Conservation (phyloP, 2,113 vertebrate genomes). For the Cacatua alba region DNA sequence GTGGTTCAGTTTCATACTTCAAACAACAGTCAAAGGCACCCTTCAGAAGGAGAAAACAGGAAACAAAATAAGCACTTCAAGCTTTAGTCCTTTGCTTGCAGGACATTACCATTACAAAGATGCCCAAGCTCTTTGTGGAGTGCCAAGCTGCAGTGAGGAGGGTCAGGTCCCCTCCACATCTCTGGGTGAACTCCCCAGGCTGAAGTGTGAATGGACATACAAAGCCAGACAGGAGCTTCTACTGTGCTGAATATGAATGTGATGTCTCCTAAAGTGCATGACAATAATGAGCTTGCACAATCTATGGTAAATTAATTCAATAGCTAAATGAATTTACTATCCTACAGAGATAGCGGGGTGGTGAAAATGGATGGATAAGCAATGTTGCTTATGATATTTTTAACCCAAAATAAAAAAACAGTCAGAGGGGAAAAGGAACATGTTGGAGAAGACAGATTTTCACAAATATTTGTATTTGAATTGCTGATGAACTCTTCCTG, state of each 20-base stretch:
- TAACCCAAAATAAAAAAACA: background rate
- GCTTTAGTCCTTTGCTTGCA: background rate
- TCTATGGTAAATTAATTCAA: conserved; percentile 44
- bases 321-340: conserved; percentile 13
- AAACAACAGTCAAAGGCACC: background rate
- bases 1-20: background rate
- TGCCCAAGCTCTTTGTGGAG: rapidly evolving
- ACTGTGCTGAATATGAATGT: background rate
- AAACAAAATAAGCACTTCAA: background rate
- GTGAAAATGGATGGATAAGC: conserved; percentile 29
- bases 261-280: background rate
- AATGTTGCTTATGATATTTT: conserved; percentile 11
- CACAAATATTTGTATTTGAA: conserved; percentile 68
- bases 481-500: conserved; percentile 69
- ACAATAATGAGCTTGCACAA: background rate
- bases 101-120: background rate
- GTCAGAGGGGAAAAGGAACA: conserved; percentile 34
- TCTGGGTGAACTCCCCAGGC: background rate
- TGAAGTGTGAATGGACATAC: background rate
- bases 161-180: background rate
- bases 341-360: conserved; percentile 17
- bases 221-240: background rate
- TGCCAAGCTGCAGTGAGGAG: background rate
- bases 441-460: conserved; percentile 66
- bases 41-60: background rate